A percentile compares a stretch with the other conserved stretches of the same genome.
Evolutionary conservation across 2,113 vertebrate genomes (phyloP).

Genomic region (Lucifuga dentata): DNA sequence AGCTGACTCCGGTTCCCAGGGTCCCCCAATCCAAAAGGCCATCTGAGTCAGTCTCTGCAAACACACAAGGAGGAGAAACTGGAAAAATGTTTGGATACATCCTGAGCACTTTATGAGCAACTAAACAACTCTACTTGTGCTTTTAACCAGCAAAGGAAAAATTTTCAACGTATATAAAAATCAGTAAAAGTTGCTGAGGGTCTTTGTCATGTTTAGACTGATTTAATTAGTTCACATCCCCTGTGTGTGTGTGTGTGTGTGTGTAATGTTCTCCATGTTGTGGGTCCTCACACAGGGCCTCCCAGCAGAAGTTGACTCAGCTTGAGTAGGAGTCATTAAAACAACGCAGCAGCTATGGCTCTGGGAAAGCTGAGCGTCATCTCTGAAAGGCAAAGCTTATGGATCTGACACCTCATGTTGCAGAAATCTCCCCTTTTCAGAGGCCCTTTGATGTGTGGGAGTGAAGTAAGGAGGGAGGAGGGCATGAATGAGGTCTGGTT

Average conservation of each 20-base stretch:
- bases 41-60: conserved; percentile 80
- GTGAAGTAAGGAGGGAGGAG: conserved; percentile 25
- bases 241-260: background rate
- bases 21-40: conserved; percentile 75
- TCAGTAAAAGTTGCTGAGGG: background rate
- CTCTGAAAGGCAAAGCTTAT: conserved; percentile 36
- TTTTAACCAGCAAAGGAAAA: conserved; percentile 7
- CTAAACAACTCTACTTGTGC: conserved; percentile 30
- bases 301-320: conserved; percentile 63
- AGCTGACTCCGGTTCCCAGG: conserved; percentile 82
- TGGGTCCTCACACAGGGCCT: conserved; percentile 20
- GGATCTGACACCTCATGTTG: conserved; percentile 46
- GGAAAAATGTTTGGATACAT: conserved; percentile 71
- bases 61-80: conserved; percentile 72
- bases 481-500: conserved; percentile 8
- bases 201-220: background rate
- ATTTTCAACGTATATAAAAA: background rate
- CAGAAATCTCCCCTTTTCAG: conserved; percentile 15
- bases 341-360: conserved; percentile 22
- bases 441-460: conserved; percentile 49
- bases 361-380: conserved; percentile 49
- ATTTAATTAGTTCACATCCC: conserved; percentile 23
- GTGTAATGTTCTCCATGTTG: conserved; percentile 21
- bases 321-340: conserved; percentile 60
- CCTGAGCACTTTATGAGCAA: conserved; percentile 23